Evolutionary conservation across 2,888 invertebrate genomes (phyloP).

Genomic region (Amiota minor): DNA sequence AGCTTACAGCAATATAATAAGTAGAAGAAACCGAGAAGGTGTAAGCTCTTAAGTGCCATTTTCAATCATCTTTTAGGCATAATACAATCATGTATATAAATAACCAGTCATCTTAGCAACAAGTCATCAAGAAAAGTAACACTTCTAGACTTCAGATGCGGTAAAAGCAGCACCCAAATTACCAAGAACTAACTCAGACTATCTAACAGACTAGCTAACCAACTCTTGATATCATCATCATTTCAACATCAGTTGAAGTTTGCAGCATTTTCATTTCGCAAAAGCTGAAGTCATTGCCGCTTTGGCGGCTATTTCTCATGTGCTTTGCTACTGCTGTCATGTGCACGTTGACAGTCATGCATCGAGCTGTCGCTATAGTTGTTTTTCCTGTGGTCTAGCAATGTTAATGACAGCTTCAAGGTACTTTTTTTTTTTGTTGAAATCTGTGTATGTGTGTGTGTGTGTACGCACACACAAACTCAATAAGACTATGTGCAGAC

Average conservation of each 20-base stretch:
- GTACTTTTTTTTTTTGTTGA: slow-evolving; percentile 35
- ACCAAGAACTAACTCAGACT: slow-evolving; percentile 7
- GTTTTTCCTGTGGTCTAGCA: slow-evolving; percentile 42
- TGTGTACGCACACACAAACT: no score
- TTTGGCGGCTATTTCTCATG: background rate
- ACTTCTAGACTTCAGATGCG: background rate
- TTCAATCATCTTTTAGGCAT: slow-evolving; percentile 48
- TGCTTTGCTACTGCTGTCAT: slow-evolving; percentile 27
- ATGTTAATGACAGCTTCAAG: slow-evolving; percentile 64
- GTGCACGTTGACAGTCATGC: slow-evolving; percentile 45
- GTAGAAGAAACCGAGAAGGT: slow-evolving; percentile 21
- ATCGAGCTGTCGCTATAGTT: no score
- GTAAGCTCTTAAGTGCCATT: slow-evolving; percentile 47
- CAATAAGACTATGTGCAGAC: background rate
- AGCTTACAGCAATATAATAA: background rate
- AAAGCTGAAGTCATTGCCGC: background rate
- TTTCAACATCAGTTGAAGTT: slow-evolving; percentile 8
- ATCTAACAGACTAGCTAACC: slow-evolving; percentile 17
- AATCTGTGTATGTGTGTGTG: background rate
- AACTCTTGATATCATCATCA: background rate
- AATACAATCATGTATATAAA: slow-evolving; percentile 33
- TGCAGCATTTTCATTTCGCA: background rate
- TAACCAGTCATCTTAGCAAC: background rate
- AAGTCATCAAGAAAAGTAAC: slow-evolving; percentile 19
- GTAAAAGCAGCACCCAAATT: slow-evolving; percentile 16